Conservation (phyloP, 2,888 invertebrate species). For the Drosophila monieri region DNA sequence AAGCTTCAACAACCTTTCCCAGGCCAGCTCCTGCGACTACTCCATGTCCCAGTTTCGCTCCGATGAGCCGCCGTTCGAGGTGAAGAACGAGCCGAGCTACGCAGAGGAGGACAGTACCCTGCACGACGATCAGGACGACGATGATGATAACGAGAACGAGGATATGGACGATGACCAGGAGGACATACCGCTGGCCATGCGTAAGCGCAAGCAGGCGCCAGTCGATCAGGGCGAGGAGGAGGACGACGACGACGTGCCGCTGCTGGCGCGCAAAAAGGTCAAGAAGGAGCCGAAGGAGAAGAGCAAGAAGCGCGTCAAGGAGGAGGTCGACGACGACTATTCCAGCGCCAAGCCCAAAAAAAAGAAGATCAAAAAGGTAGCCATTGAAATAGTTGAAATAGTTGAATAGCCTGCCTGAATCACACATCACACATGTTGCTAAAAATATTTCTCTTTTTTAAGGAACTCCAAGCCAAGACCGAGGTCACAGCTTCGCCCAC, state of each 20-base stretch:
- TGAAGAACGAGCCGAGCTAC: conserved; percentile 80
- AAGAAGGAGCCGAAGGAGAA: conserved; percentile 86
- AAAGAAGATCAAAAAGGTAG: conserved; percentile 84
- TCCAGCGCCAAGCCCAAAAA: conserved; percentile 85
- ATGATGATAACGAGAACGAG: conserved; percentile 82
- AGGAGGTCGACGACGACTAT: conserved; percentile 85
- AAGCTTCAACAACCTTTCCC: conserved; percentile 84
- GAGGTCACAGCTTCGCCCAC: conserved; percentile 84
- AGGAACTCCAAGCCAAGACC: conserved; percentile 58
- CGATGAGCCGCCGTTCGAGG: conserved; percentile 84
- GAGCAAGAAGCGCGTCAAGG: conserved; percentile 85
- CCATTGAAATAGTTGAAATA: not conserved
- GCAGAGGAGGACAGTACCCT: conserved; percentile 82
- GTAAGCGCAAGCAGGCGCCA: conserved; percentile 62
- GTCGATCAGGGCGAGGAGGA: conserved; percentile 85
- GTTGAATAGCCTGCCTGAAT: not conserved
- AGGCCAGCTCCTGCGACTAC: conserved; percentile 89
- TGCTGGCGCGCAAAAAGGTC: conserved; percentile 84
- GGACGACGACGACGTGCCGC: conserved; percentile 82
- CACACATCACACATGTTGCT: not conserved
- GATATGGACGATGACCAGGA: conserved; percentile 87
- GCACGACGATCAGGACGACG: conserved; percentile 60
- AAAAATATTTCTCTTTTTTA: not conserved
- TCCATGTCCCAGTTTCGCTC: conserved; percentile 88
- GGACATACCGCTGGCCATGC: conserved; percentile 89